Base-by-base conservation (phyloP, 2,113 vertebrate species). In the Acanthochromis polyacanthus region DNA sequence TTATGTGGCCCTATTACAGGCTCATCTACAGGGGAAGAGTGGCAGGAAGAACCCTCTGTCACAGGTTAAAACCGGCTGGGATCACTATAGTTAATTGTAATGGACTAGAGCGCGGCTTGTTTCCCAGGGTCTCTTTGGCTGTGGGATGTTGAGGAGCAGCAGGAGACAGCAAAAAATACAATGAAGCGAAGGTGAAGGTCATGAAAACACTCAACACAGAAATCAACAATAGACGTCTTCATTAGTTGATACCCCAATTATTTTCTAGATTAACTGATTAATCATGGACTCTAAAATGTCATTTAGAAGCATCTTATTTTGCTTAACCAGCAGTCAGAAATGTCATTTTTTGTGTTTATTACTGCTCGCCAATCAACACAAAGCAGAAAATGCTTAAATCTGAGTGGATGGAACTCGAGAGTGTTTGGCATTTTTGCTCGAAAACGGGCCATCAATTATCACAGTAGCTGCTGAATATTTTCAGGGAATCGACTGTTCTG, bases 1-100 rank as follows among this genome's bases (percentile, higher is more conserved):
- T 95, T 95, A 93, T 67, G 30, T 85, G 80, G 67, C 86, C 85
- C 83, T 84, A 87, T 93, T 94, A 92, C 81, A 92, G 86, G 84
- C 85, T 79, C 80, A 84, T 78, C 69, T 52, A 55, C 57, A 75
- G 73, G 46, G 78, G 61, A 64, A 72, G 71, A 85, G 76, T 57
- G 69, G 25, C 79, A 81, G 82, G 82, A 85, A 85, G 77, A 72
- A 74, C 57, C 82, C 58, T 53, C 66, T 75, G 80, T 81, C 51
- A 48, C 78, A 85, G 83, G 71, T 75, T 78, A 64, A 84, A 64
- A 83, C 51, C 78, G 87, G 81, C 78, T 82, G 75, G 73, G 52
- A 80, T 19, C 45, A 58, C 64, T 73, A 9, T 78, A 53, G 75
- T 85, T 85, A 82, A 85, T 61, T 69, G 59, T 58, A 71, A 77